These are phyloP conservation scores for Gallinago media DNA, from an alignment of 2,113 vertebrate species.

Conservation along the genomic window DNA sequence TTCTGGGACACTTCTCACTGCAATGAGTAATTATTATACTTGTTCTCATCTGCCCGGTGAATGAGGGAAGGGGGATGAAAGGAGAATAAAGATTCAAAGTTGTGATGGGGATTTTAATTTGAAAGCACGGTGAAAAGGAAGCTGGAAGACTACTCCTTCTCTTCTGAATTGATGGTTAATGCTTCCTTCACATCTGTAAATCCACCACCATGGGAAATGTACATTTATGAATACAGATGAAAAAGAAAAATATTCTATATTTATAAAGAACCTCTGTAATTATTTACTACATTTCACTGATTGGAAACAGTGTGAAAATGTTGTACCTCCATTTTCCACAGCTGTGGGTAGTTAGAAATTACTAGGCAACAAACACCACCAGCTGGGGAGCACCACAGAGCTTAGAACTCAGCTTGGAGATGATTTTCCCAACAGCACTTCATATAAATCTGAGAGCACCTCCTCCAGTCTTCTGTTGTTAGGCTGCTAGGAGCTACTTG, in stretches of 20 bases:
- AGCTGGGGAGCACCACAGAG: background rate
- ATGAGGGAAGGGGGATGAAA: background rate
- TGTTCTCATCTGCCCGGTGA: background rate
- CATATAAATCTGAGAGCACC: background rate
- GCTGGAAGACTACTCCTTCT: background rate
- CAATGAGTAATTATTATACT: background rate
- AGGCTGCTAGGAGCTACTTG: background rate
- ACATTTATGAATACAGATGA: background rate
- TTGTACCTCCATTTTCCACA: background rate
- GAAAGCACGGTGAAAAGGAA: background rate
- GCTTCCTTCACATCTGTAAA: background rate
- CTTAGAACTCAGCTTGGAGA: background rate
- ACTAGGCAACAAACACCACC: background rate
- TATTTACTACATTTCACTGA: background rate
- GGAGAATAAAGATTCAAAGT: background rate
- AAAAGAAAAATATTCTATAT: background rate
- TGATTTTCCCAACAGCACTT: background rate
- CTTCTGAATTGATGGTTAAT: background rate
- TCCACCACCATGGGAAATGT: background rate
- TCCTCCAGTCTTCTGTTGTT: background rate
- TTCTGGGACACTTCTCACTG: background rate
- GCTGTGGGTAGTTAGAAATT: background rate
- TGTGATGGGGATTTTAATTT: background rate
- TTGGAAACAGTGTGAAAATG: background rate
- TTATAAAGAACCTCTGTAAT: background rate